A percentile compares a stretch with the other conserved stretches of the same genome.
These are phyloP conservation scores for Glossosoma conforme DNA, from an alignment of 1,140 invertebrate genomes.

Conservation along the genomic window DNA sequence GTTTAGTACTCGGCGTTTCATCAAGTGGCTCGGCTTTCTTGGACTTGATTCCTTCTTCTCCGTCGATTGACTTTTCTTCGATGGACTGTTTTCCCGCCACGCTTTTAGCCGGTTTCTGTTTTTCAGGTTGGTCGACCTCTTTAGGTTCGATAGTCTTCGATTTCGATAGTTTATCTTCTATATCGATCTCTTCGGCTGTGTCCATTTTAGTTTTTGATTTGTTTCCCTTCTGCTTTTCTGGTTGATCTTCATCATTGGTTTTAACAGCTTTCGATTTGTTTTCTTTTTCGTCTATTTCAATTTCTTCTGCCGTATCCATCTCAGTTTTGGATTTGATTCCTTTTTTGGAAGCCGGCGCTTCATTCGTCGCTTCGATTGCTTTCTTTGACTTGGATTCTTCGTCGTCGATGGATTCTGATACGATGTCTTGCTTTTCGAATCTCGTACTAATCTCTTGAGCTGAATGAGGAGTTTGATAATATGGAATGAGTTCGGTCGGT, in stretches of 20 bases:
- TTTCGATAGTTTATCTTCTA: constrained; percentile 44
- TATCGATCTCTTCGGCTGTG: constrained; percentile 38
- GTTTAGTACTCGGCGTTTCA: constrained; percentile 33
- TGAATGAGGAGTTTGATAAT: constrained; percentile 37
- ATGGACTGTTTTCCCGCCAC: constrained; percentile 23
- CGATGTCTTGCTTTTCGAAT: constrained; percentile 41
- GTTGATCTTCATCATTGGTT: constrained; percentile 25
- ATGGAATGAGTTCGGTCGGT: too few relatives aligned
- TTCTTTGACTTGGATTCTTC: constrained; percentile 34
- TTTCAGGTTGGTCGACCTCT: constrained; percentile 12
- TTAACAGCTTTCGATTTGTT: constrained; percentile 48
- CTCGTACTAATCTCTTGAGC: constrained; percentile 48
- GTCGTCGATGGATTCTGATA: constrained; percentile 37
- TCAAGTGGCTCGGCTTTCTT: constrained; percentile 37
- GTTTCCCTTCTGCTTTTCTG: constrained; percentile 31
- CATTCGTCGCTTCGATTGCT: constrained; percentile 32
- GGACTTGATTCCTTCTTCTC: constrained; percentile 31
- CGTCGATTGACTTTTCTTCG: constrained; percentile 21
- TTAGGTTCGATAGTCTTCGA: constrained; percentile 43
- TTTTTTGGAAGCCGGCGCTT: constrained; percentile 26
- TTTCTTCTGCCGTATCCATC: constrained; percentile 40
- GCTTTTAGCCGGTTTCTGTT: constrained; percentile 16
- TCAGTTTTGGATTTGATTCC: constrained; percentile 36
- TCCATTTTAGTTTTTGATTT: constrained; percentile 38
- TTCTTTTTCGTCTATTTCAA: constrained; percentile 39